Evolutionary conservation across 2,888 invertebrate species (phyloP).

Genomic region (Ferrisia virgata): DNA sequence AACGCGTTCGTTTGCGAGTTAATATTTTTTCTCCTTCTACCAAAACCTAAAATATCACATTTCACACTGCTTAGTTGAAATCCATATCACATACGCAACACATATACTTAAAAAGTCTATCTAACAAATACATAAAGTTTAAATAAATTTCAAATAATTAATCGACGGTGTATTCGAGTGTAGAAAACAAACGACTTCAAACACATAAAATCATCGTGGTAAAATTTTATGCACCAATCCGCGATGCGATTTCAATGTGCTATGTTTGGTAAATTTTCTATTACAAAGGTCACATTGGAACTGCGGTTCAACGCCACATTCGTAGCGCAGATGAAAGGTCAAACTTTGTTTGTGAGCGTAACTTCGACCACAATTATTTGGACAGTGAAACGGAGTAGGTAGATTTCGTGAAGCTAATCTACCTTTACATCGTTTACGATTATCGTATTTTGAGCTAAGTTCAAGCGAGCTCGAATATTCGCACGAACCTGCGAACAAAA

Average conservation of each 20-base stretch:
- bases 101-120: not conserved
- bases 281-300: constrained; percentile 46
- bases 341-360: constrained; percentile 52
- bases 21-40: not conserved
- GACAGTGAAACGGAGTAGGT: not conserved
- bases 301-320: constrained; percentile 49
- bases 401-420: not conserved
- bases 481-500: not conserved
- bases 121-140: no score
- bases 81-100: not conserved
- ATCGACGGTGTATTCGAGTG: not conserved
- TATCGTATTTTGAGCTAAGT: not conserved
- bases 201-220: not conserved
- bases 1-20: constrained; percentile 55
- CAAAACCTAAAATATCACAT: not conserved
- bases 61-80: not conserved
- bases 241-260: constrained; percentile 11
- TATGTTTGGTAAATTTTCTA: constrained; percentile 36
- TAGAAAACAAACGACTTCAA: not conserved
- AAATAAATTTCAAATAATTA: no score
- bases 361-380: constrained; percentile 52
- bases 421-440: not conserved
- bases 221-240: constrained; percentile 22
- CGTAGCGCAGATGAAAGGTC: constrained; percentile 43
- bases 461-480: not conserved